Conservation (phyloP, 64 coral and sea anemone genomes). For the Dendrophyllia cribrosa region DNA sequence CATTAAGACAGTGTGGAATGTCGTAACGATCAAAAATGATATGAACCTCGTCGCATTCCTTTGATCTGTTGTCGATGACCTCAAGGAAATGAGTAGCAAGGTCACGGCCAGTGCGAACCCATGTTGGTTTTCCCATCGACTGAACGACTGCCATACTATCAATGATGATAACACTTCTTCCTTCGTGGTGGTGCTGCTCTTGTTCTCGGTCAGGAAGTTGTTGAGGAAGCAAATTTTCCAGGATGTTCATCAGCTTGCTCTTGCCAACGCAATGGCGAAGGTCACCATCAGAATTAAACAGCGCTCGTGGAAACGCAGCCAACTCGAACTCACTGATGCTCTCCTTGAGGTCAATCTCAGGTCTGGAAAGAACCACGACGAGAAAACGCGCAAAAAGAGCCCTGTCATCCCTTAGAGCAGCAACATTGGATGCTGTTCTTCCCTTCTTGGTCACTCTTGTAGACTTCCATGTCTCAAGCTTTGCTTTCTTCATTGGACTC, state of each 20-base stretch:
- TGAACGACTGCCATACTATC: not conserved
- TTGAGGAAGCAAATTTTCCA: not conserved
- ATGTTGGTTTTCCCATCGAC: not conserved
- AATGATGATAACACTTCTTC: not conserved
- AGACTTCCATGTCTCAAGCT: conserved; percentile 12
- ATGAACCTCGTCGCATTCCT: conserved; percentile 30
- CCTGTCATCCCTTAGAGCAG: conserved; percentile 32
- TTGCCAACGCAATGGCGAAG: conserved; percentile 28
- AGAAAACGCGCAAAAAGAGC: too few relatives aligned
- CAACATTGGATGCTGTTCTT: conserved; percentile 8
- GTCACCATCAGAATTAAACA: conserved; percentile 37
- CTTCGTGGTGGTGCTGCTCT: too few relatives aligned
- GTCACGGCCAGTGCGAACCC: not conserved
- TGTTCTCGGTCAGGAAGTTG: not conserved
- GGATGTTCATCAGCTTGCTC: conserved; percentile 45
- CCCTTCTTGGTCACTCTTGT: not conserved
- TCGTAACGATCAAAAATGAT: conserved; percentile 63
- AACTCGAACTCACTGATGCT: conserved; percentile 58
- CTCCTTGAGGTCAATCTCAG: conserved; percentile 48
- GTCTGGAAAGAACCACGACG: too few relatives aligned
- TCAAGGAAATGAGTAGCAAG: not conserved
- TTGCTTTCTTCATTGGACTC: conserved; percentile 46
- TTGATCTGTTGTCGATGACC: conserved; percentile 22
- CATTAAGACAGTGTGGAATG: conserved; percentile 36
- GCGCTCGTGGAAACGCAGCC: conserved; percentile 18